phyloP scores from a whole-genome alignment of 2,888 invertebrate species.

The Athripsodes cinereus region DNA sequence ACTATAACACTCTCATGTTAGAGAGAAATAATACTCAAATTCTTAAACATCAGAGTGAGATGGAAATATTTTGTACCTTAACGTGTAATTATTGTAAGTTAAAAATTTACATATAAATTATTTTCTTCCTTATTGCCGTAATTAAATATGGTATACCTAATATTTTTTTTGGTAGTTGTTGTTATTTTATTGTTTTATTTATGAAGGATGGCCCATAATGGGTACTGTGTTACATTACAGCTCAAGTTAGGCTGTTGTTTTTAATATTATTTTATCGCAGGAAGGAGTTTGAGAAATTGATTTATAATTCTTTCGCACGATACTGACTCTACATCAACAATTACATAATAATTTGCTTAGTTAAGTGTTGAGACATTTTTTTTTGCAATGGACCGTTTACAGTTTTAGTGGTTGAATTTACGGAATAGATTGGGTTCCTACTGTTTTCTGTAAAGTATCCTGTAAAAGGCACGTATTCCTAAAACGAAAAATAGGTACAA shows the following conservation, averaged over 20 bases:
- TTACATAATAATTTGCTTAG: too few relatives aligned
- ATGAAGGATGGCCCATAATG: not conserved
- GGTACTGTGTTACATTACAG: not conserved
- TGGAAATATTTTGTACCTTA: not conserved
- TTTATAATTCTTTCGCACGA: too few relatives aligned
- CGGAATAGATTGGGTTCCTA: too few relatives aligned
- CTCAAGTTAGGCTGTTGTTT: not conserved
- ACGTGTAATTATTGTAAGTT: constrained; percentile 24
- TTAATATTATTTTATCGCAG: not conserved
- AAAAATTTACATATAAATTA: constrained; percentile 26
- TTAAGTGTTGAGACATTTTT: too few relatives aligned
- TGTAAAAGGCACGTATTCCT: too few relatives aligned
- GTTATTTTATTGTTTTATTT: constrained; percentile 1
- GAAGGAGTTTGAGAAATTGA: too few relatives aligned
- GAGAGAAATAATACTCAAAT: not conserved
- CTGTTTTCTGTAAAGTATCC: too few relatives aligned
- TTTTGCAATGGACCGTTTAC: too few relatives aligned
- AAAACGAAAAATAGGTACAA: too few relatives aligned
- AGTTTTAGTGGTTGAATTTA: too few relatives aligned
- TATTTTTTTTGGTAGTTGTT: too few relatives aligned
- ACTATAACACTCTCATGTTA: not conserved
- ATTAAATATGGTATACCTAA: not conserved
- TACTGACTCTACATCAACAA: too few relatives aligned
- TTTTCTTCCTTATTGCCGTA: constrained; percentile 11
- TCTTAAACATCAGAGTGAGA: not conserved